Base-by-base conservation (phyloP, 1,140 invertebrate genomes). In the Euglossa dilemma region DNA sequence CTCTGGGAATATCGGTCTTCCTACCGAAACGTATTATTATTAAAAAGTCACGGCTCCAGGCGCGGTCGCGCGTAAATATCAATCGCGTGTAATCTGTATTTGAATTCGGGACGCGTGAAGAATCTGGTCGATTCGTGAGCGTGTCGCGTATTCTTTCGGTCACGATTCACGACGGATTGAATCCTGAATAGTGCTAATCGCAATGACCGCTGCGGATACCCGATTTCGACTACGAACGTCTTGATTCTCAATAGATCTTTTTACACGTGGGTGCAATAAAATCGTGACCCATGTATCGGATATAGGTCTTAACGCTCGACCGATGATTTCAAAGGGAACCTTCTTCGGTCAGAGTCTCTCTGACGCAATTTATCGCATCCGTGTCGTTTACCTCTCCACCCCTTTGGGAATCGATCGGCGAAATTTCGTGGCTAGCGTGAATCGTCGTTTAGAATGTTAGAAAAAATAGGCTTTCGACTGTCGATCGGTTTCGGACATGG, bases 401-500 rank as follows among this genome's bases (percentile, higher is more conserved):
- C 36, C 4, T 36, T 36, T 23, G 20, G 23, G 25, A 63, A 52
- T 28, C n/a, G 7, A 28, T 36, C 23, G 1, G 4, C 1, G 4
- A 12, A 52, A 47, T 77, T 67, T 57, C 43, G 4, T n/a, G 9
- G 14, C 4, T 3, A 9, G 18, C 18, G 20, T 14, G 1, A 36
- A 36, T 36, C 7, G n/a, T n/a, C n/a, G n/a, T n/a, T n/a, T n/a
- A n/a, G n/a, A n/a, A n/a, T n/a, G n/a, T n/a, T n/a, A n/a, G n/a
- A n/a, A n/a, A n/a, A n/a, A n/a, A n/a, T n/a, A n/a, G n/a, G n/a
- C n/a, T n/a, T n/a, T n/a, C n/a, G 25, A 4, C 11, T 63, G n/a
- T 23, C 9, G 43, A 71, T 74, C 76, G 57, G 57, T 80, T 85
- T 75, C n/a, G 70, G 81, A 59, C 83, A 73, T 59, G 78, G 85